phyloP scores from a whole-genome alignment of 2,888 invertebrate genomes.

The Catocala sponsa region DNA sequence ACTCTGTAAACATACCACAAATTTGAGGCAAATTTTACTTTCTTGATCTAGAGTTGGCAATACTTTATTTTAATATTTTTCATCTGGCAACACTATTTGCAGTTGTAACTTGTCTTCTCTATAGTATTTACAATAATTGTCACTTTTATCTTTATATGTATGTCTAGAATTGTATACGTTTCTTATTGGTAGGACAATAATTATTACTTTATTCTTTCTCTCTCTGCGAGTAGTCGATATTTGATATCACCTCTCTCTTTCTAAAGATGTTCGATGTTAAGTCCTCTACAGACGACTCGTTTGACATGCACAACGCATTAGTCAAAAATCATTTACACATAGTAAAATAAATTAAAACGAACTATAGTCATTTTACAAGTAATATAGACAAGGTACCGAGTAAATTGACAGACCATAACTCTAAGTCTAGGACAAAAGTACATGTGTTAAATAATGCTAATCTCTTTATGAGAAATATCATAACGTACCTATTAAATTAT shows the following conservation, averaged over 20 bases:
- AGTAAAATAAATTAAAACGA: too few species aligned
- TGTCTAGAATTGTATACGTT: slow-evolving; percentile 43
- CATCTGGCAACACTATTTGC: slow-evolving; percentile 34
- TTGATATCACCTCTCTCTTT: slow-evolving; percentile 65
- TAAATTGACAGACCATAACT: background rate
- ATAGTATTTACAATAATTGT: slow-evolving; percentile 42
- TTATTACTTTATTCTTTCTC: slow-evolving; percentile 54
- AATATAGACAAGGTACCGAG: too few species aligned
- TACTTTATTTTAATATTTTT: slow-evolving; percentile 1
- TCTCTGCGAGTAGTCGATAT: slow-evolving; percentile 62
- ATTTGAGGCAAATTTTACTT: too few species aligned
- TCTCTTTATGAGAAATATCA: too few species aligned
- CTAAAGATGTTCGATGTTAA: slow-evolving; percentile 63
- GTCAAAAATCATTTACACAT: slow-evolving; percentile 23
- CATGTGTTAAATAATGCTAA: too few species aligned
- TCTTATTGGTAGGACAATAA: slow-evolving; percentile 46
- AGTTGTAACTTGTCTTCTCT: slow-evolving; percentile 29
- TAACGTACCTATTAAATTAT: too few species aligned
- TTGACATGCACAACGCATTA: slow-evolving; percentile 63
- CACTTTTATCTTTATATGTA: slow-evolving; percentile 43
- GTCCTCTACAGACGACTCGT: slow-evolving; percentile 55
- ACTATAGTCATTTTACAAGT: too few species aligned
- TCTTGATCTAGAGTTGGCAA: too few species aligned
- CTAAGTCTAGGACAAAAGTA: too few species aligned
- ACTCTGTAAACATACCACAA: too few species aligned